A percentile compares a stretch with the other conserved stretches of the same genome.
Evolutionary conservation across 2,113 vertebrate species (phyloP).

Genomic region (Herpetotheres cachinnans): DNA sequence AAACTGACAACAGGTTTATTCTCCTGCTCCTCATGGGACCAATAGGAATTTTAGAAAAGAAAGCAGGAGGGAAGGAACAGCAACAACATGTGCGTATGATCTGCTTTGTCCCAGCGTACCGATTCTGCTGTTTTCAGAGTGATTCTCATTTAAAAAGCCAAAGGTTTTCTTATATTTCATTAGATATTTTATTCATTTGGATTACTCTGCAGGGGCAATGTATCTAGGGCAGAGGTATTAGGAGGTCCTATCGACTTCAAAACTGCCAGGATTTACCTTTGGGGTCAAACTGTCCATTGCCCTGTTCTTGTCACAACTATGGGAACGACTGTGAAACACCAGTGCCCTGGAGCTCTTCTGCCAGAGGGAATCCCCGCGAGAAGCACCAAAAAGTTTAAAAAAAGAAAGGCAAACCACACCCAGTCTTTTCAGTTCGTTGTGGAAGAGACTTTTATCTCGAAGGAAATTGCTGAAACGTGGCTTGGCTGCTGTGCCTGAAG

Average conservation of each 20-base stretch:
- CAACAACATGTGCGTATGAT: background rate
- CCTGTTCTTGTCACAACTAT: background rate
- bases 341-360: background rate
- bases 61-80: constrained; percentile 51
- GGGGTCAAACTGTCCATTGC: background rate
- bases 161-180: background rate
- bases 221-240: background rate
- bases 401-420: background rate
- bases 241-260: background rate
- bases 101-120: background rate
- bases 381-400: background rate
- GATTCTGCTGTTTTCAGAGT: background rate
- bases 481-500: background rate
- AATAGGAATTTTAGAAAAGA: constrained; percentile 60
- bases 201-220: background rate
- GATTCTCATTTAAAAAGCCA: background rate
- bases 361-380: background rate
- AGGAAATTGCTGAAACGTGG: background rate
- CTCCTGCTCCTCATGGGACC: constrained; percentile 54
- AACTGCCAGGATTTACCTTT: background rate
- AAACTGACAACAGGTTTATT: constrained; percentile 67
- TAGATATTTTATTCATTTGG: background rate
- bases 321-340: background rate
- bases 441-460: background rate
- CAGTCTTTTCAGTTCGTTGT: background rate